A percentile compares a stretch with the other conserved stretches of the same genome.
phyloP scores from a whole-genome alignment of 1,140 invertebrate genomes.

The Homalodisca vitripennis region DNA sequence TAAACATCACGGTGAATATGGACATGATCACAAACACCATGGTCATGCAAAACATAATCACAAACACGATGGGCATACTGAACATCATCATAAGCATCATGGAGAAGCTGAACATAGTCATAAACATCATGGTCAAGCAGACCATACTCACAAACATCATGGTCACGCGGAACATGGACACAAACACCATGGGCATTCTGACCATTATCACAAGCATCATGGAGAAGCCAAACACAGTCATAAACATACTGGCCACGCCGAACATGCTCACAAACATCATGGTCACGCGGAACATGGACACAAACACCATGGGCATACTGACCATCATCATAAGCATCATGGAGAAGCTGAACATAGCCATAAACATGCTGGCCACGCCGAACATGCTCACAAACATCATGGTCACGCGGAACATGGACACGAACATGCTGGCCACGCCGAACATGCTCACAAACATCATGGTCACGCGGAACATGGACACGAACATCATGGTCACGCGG shows the following conservation, averaged over 20 bases:
- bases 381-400: slow-evolving; percentile 9
- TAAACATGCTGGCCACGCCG: slow-evolving; percentile 2
- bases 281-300: slow-evolving; percentile 18
- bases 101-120: slow-evolving; percentile 16
- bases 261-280: slow-evolving; percentile 16
- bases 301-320: slow-evolving; percentile 19
- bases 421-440: slow-evolving; percentile 4
- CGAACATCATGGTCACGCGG: slow-evolving; percentile 15
- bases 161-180: slow-evolving; percentile 28
- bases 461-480: slow-evolving; percentile 4
- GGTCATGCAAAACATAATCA: not conserved
- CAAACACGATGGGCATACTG: not conserved
- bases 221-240: slow-evolving; percentile 28
- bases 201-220: slow-evolving; percentile 31
- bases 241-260: slow-evolving; percentile 15
- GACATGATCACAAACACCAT: not conserved
- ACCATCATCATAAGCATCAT: slow-evolving; percentile 23
- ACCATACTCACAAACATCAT: slow-evolving; percentile 17
- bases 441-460: not conserved
- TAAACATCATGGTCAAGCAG: slow-evolving; percentile 15
- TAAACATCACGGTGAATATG: not conserved
- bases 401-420: slow-evolving; percentile 27
- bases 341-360: slow-evolving; percentile 17
- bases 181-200: slow-evolving; percentile 28
- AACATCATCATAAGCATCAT: slow-evolving; percentile 19